These are phyloP conservation scores for Saiga tatarica DNA, from an alignment of 2,113 vertebrate species.

Conservation along the genomic window DNA sequence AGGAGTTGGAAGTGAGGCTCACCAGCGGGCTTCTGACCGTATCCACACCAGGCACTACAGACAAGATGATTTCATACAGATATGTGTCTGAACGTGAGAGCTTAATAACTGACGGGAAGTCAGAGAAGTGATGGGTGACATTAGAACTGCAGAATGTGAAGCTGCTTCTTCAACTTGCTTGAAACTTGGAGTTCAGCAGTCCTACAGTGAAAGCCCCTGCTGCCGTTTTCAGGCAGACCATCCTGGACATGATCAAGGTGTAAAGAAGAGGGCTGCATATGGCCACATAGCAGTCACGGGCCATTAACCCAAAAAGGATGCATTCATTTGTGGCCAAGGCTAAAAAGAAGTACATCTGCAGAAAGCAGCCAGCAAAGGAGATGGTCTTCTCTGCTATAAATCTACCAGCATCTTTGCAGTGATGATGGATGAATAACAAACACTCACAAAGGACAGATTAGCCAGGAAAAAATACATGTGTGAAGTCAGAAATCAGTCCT, in stretches of 20 bases:
- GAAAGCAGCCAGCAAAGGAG: neutral
- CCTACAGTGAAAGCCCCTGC: constrained; percentile 35
- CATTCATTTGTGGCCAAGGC: constrained; percentile 24
- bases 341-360: constrained; percentile 56
- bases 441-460: constrained; percentile 40
- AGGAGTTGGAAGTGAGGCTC: neutral
- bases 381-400: neutral
- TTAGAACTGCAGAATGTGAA: neutral
- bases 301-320: constrained; percentile 67
- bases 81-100: neutral
- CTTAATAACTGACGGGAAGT: neutral
- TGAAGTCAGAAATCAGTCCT: neutral
- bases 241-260: constrained; percentile 45
- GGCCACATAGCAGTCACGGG: constrained; percentile 55
- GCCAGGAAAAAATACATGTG: neutral
- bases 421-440: constrained; percentile 58
- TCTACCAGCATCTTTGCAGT: neutral
- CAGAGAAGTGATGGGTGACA: neutral
- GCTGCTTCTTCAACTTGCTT: neutral
- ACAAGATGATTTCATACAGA: neutral
- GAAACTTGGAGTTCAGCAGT: constrained; percentile 36
- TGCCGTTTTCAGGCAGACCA: neutral
- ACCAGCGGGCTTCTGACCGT: neutral
- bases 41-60: neutral
- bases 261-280: constrained; percentile 66